Base-by-base conservation (phyloP, 2,888 invertebrate genomes). In the Drosophila birchii region DNA sequence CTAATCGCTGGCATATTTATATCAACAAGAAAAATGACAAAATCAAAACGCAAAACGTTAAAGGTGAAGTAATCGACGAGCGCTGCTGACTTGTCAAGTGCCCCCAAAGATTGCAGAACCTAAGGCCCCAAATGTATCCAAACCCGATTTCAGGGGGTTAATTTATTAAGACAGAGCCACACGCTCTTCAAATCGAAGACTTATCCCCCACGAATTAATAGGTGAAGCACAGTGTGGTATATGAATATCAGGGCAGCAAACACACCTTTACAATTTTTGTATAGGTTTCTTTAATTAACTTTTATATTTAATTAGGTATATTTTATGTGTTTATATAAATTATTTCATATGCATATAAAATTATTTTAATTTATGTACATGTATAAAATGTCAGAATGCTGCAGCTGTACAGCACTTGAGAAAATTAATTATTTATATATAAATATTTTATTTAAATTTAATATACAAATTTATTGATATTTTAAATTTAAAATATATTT, bases 1-100 rank as follows among this genome's bases (percentile, higher is more conserved):
- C 74, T 85, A 87, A 87, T 87, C 79, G 70, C 66, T 34, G 51
- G 80, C 63, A 75, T 77, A 73, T 78, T 84, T 86, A 85, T 64
- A 73, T 61, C 75, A 63, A 76, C 67, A 80, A 79, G 56, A 78
- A 69, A 81, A 86, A 76, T 84, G 84, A 83, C 86, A 83, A 83
- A 86, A 80, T 83, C 85, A 72, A 76, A 76, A 75, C 76, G 76
- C 75, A 56, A 70, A 70, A 61, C 68, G 74, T 56, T 74, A 74
- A 74, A 59, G 64, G 60, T 60, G 66, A 74, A 74, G 59, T 51
- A 56, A 67, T 66, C 59, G 67, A 54, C 59, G 51, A 47, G 18
- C 66, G 58, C 64, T 64, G 64, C 64, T 64, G 64, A 64, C 49
- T 73, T 72, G 73, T 72, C 73, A 73, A 72, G 62, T 71, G 70